Base-by-base conservation (phyloP, 92 coral and sea anemone genomes). In the Palythoa caribaeorum region DNA sequence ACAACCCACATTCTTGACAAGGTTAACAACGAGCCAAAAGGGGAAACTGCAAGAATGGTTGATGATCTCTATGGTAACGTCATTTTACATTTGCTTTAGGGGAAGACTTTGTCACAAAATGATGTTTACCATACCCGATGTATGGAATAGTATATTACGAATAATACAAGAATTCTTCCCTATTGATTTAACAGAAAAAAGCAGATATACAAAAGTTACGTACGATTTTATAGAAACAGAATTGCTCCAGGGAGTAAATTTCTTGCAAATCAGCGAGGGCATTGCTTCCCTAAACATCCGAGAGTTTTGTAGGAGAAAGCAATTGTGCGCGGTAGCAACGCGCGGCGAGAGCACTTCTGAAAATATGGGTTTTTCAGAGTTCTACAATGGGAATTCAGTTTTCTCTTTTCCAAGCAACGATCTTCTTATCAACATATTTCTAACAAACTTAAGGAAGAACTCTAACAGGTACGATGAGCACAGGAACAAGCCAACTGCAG, bases 351-450 rank as follows among this genome's bases (percentile, higher is more conserved):
- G 69, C 1, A 60, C 5, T 60, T 60, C n/a, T 3, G 69, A 60
- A 20, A 60, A 14, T 12, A 14, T 71, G 0, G 76, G 35, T 16
- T 17, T 36, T 20, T 71, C 79, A 1, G 92, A 89, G 19, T 84
- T 90, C 79, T 84, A 76, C n/a, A n/a, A n/a, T 38, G 36, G 59
- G 5, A 83, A 90, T 57, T 38, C 70, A 8, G 16, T 90, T 8
- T 90, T 80, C 72, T 59, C 87, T 9, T 87, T 79, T 63, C 90
- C 90, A 37, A 90, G 93, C 53, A 90, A 87, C 52, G 93, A 90
- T 72, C 77, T 80, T 2, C 55, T 90, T 37, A 87, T 87, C 79
- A 87, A 59, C 28, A 53, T 87, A 80, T 80, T 84, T 60, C 12
- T 88, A 78, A 12, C 14, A 10, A 66, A 38, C 9, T 91, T 90